Percentiles rank a stretch among this genome's conserved stretches.
Evolutionary conservation across 2,888 invertebrate genomes (phyloP).

Genomic region (Diarsia brunnea): DNA sequence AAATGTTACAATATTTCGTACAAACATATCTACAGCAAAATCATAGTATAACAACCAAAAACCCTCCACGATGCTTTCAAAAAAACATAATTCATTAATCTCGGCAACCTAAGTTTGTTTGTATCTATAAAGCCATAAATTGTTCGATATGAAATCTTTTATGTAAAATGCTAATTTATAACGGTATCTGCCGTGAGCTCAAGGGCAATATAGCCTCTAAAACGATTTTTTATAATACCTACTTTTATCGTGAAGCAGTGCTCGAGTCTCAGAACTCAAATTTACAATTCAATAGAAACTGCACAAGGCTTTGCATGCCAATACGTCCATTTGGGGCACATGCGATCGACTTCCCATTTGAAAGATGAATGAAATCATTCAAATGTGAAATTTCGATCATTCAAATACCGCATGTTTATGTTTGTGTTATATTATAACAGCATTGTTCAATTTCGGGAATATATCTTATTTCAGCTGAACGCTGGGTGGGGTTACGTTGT

Average conservation of each 20-base stretch:
- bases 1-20: constrained; percentile 55
- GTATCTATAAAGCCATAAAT: constrained; percentile 57
- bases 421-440: constrained; percentile 60
- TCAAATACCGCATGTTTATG: constrained; percentile 71
- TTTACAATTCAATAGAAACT: constrained; percentile 90
- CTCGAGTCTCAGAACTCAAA: constrained; percentile 85
- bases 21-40: not conserved
- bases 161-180: constrained; percentile 53
- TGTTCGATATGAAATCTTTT: constrained; percentile 52
- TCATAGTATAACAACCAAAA: constrained; percentile 1
- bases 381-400: constrained; percentile 81
- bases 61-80: constrained; percentile 2
- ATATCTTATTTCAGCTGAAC: constrained; percentile 3
- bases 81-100: constrained; percentile 34
- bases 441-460: constrained; percentile 31
- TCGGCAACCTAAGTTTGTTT: constrained; percentile 39
- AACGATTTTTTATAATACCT: constrained; percentile 72
- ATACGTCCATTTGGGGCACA: constrained; percentile 88
- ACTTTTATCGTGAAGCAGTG: constrained; percentile 80
- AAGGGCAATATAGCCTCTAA: constrained; percentile 60
- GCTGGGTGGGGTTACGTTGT: not conserved
- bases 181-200: constrained; percentile 44
- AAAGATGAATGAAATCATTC: constrained; percentile 89
- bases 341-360: constrained; percentile 87
- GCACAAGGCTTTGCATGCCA: constrained; percentile 90